Base-by-base conservation (phyloP, 1,140 invertebrate genomes). In the Scaptomyza pallida region DNA sequence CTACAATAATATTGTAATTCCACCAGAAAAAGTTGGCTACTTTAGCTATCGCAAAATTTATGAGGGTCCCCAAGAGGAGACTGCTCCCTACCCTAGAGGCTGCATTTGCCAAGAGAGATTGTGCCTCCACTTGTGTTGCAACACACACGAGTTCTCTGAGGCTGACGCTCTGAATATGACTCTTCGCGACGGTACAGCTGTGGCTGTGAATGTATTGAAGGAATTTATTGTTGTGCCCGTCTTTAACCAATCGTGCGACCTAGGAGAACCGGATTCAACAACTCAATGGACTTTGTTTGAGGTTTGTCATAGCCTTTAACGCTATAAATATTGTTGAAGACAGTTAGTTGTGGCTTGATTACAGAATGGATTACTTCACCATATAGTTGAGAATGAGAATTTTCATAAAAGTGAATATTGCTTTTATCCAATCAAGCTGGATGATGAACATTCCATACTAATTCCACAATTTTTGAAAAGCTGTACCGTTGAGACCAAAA, bases 61-160 rank as follows among this genome's bases (percentile, higher is more conserved):
- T 23, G 5, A 4, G n/a, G 21, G 5, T 23, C n/a, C n/a, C n/a
- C 0, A 23, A 1, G 21, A 5, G 5, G 21, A 23, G 5, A 23
- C 5, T 23, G 21, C 5, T 23, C 21, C 1, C 21, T n/a, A 59
- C 26, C 0, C 1, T 1, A 45, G 55, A 15, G 55, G 55, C 3
- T 59, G 55, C 13, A 23, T 59, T 1, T 59, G 55, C 43, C 16
- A 59, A 10, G 3, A 35, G 1, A 10, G 9, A 5, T 5, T 8
- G 13, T 45, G 55, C 12, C 26, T 59, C 10, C 23, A 35, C 10
- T 21, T 59, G 3, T 59, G 55, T 12, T 59, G 55, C 8, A 26
- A 6, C 33, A 26, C 55, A 15, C 2, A 30, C 8, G 3, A 15
- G 8, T 10, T 13, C 5, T 13, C 21, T 6, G 6, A 5, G 1